phyloP scores from a whole-genome alignment of 2,888 invertebrate species.

The Dicyrtomina minuta region DNA sequence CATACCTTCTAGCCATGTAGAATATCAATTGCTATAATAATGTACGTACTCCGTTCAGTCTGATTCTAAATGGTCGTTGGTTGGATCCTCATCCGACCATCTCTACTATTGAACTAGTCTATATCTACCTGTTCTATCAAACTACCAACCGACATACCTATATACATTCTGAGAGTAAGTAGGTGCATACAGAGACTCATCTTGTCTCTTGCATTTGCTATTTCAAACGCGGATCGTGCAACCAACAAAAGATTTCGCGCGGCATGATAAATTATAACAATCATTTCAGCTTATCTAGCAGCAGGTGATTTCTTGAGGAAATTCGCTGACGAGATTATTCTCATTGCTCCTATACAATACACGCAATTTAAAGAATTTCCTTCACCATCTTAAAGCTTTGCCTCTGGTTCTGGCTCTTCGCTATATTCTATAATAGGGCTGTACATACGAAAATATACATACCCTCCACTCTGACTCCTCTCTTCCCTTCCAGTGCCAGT shows the following conservation, averaged over 20 bases:
- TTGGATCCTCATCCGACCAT: too few species aligned
- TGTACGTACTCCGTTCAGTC: too few species aligned
- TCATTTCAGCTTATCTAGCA: conserved; percentile 31
- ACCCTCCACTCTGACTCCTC: background rate
- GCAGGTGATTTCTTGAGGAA: conserved; percentile 30
- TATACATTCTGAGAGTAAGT: background rate
- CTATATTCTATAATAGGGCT: background rate
- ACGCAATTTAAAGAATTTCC: background rate
- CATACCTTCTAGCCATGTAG: conserved; percentile 7
- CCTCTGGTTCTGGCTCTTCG: background rate
- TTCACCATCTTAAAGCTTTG: background rate
- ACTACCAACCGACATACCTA: background rate
- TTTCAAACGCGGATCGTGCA: conserved; percentile 25
- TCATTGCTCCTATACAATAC: background rate
- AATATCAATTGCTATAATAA: conserved; percentile 2
- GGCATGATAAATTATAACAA: conserved; percentile 29
- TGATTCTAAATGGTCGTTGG: too few species aligned
- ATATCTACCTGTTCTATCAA: background rate
- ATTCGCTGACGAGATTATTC: conserved; percentile 31
- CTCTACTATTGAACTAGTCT: background rate
- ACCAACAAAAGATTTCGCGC: conserved; percentile 27
- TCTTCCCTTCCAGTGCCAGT: background rate
- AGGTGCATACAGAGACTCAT: background rate
- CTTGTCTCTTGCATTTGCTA: background rate
- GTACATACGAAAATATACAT: background rate